Conservation (phyloP, 2,113 vertebrate species). For the Oophaga pumilio region DNA sequence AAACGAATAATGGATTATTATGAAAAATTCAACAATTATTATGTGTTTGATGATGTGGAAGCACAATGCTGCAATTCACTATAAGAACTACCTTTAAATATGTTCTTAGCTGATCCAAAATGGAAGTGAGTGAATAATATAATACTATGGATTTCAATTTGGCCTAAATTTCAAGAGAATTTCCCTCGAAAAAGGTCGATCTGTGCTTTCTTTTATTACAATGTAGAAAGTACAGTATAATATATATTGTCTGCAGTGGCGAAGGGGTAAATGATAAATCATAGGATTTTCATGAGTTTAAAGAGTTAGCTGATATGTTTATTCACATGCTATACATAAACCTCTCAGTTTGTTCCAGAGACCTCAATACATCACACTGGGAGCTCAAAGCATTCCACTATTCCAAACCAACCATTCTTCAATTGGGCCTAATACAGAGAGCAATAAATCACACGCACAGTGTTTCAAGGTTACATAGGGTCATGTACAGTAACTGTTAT, state of each 20-base stretch:
- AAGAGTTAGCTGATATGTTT: constrained; percentile 54
- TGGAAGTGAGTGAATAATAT: constrained; percentile 9
- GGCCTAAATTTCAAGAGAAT: neutral
- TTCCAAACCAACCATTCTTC: constrained; percentile 45
- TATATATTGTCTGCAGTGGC: constrained; percentile 1
- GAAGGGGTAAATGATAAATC: constrained; percentile 52
- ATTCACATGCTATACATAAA: constrained; percentile 57
- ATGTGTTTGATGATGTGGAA: neutral
- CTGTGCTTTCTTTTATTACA: constrained; percentile 28
- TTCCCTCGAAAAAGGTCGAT: neutral
- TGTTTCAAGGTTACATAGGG: constrained; percentile 40
- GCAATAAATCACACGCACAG: constrained; percentile 38
- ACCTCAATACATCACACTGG: constrained; percentile 54
- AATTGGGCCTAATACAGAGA: constrained; percentile 40
- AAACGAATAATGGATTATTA: neutral
- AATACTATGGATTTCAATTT: constrained; percentile 25
- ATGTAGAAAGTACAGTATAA: constrained; percentile 34
- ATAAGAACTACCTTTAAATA: neutral
- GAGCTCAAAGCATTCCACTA: constrained; percentile 54
- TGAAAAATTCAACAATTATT: neutral
- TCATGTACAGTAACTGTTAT: constrained; percentile 36
- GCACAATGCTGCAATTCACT: neutral
- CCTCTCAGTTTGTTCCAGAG: constrained; percentile 54
- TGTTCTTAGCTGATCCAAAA: constrained; percentile 11
- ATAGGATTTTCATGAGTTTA: constrained; percentile 50